Evolutionary conservation across 2,888 invertebrate species (phyloP).

Genomic region (Drosophila flavopinicola): DNA sequence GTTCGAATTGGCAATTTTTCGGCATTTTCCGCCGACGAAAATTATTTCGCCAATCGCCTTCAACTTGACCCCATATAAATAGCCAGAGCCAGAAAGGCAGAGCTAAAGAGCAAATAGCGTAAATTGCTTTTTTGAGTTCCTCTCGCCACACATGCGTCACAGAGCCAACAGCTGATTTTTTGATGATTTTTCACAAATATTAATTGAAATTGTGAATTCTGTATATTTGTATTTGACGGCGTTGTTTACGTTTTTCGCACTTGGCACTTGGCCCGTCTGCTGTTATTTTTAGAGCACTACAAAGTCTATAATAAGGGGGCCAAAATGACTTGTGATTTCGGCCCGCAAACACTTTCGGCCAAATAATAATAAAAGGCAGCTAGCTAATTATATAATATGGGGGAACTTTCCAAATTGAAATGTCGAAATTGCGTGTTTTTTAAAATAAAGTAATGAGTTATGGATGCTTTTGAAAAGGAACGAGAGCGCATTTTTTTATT

Average conservation of each 20-base stretch:
- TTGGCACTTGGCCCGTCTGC: constrained; percentile 44
- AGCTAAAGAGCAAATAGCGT: constrained; percentile 1
- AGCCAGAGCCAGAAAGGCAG: constrained; percentile 23
- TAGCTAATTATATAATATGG: constrained; percentile 15
- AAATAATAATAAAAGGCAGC: constrained; percentile 3
- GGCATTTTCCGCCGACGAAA: constrained; percentile 23
- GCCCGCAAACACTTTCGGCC: neutral
- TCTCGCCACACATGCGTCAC: constrained; percentile 50
- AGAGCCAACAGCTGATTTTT: constrained; percentile 55
- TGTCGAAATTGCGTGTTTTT: neutral
- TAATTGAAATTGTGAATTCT: constrained; percentile 26
- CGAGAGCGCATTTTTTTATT: no score
- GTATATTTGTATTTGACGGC: neutral
- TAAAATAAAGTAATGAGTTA: neutral
- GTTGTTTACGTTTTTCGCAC: constrained; percentile 45
- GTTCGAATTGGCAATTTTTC: constrained; percentile 34
- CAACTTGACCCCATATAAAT: constrained; percentile 79
- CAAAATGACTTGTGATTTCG: constrained; percentile 40
- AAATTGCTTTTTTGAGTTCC: constrained; percentile 4
- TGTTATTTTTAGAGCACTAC: constrained; percentile 41
- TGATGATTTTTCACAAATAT: constrained; percentile 34
- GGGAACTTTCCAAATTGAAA: constrained; percentile 17
- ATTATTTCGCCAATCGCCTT: constrained; percentile 57
- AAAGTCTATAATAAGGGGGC: constrained; percentile 8
- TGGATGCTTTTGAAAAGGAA: neutral